Base-by-base conservation (phyloP, 2,797 vertebrate species). In the Chiroxiphia lanceolata region DNA sequence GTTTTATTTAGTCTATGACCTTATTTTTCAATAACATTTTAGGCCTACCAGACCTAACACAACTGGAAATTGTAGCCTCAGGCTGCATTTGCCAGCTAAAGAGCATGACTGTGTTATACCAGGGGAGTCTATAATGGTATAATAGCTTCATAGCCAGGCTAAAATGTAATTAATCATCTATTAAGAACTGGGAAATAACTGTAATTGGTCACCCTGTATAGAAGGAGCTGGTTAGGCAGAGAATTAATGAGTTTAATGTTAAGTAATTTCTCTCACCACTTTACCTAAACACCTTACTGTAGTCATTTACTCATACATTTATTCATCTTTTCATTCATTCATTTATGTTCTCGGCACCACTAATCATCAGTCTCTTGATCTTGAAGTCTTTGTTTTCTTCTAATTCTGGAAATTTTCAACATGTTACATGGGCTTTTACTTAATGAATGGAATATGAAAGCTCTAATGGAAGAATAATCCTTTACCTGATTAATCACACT, bases 81-180 rank as follows among this genome's bases (percentile, higher is more conserved):
- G 88, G 88, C 64, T 93, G 53, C 29, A 44, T 40, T 85, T 92
- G 18, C 47, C 57, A 85, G 70, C 77, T 90, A 87, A 91, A 93
- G 69, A 93, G 61, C 88, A 83, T 82, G 64, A 57, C 81, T 94
- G 2, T 70, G 53, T 78, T 89, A 83, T 75, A 92, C 53, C 72
- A 93, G 57, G 47, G 54, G 83, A 93, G 68, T 85, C 47, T 87
- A n/a, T 68, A 80, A 93, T 48, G 47, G 29, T 47, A 48, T 93
- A 90, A 90, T 77, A 78, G 10, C 53, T 87, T 75, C 50, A 82
- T 25, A 77, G 53, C 9, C 47, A 77, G 45, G 15, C 38, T 89
- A 89, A 94, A 96, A 87, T 83, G 33, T 71, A 87, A 92, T 95
- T 95, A 90, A 87, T 93, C 48, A 68, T 65, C 68, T 93, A 38